Evolutionary conservation across 2,888 invertebrate species (phyloP).

Genomic region (Trypoxylon attenuatum): DNA sequence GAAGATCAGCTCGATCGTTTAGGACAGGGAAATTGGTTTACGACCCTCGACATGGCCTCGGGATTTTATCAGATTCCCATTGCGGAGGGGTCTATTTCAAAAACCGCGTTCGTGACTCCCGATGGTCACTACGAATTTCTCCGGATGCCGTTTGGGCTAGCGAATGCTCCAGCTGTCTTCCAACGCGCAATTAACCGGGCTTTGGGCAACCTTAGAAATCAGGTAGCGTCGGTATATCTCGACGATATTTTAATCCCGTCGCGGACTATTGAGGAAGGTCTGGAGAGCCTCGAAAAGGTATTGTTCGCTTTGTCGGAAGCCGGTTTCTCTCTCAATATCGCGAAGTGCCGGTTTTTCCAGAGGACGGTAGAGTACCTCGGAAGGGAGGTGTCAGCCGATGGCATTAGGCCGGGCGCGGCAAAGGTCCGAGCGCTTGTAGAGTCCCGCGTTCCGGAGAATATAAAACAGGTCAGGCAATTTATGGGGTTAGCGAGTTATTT

Average conservation of each 20-base stretch:
- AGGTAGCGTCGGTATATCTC: not conserved
- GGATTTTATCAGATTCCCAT: not conserved
- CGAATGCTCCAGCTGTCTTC: not conserved
- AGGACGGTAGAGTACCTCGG: not conserved
- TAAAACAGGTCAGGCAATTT: not conserved
- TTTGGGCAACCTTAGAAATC: not conserved
- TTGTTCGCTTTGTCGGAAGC: not conserved
- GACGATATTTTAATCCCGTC: not conserved
- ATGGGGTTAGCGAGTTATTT: not conserved
- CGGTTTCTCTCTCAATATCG: not conserved
- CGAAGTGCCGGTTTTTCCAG: conserved; percentile 1
- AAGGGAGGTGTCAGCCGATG: not conserved
- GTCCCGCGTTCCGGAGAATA: not conserved
- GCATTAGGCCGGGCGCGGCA: not conserved
- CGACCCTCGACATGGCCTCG: not conserved
- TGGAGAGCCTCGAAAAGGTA: not conserved
- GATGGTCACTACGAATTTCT: not conserved
- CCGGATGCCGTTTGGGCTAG: not conserved
- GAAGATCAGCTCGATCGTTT: not conserved
- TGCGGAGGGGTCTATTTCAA: not conserved
- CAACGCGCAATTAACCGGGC: not conserved
- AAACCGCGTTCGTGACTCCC: not conserved
- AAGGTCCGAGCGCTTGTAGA: not conserved
- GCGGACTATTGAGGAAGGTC: not conserved
- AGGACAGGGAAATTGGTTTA: not conserved